Evolutionary conservation across 2,797 vertebrate genomes (phyloP), one percentile per base, ranked within the genome.

Genomic region (Urocyon cinereoargenteus): DNA sequence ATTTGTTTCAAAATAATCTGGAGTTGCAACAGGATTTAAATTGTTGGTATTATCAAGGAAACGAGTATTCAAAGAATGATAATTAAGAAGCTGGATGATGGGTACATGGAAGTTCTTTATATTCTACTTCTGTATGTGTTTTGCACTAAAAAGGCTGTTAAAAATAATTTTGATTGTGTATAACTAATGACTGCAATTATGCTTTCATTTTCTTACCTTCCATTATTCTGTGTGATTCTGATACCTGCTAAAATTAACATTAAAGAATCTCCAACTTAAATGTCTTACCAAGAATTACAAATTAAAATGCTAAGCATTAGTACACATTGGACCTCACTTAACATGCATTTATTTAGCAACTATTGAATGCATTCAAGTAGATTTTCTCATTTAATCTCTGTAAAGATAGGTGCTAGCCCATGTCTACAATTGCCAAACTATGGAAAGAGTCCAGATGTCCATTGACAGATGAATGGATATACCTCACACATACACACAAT

Each of bases 351-450:
- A 68, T 77, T 68, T 72, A 93, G 45, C 84, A 88, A 31, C 89
- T 77, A 57, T 72, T 85, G 64, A 79, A 34, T 68, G 4, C 72
- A 73, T 78, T 73, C 68, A 57, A 13, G 24, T 88, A 78, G 28
- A 61, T 87, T 85, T 91, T 85, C 64, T 86, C 66, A 79, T 78
- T 95, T 90, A 90, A 86, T 62, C 72, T 96, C 61, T 36, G 34
- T 15, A 87, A 70, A 88, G 5, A 34, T 77, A 91, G 45, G 13
- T 91, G 28, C 83, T 83, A 88, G 40, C 68, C 51, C 31, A 68
- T 68, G 9, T 68, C n/a, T 18, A 68, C 21, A 34, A 68, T 68
- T 68, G 66, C 18, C 34, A 68, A 68, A 34, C 34, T 68, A 68
- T 68, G 10, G 18, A 68, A 68, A 68, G n/a, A 68, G 66, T n/a